Percentiles rank a stretch among this genome's conserved stretches.
Conservation (phyloP, 2,888 invertebrate genomes). For the Aphidoletes aphidimyza region DNA sequence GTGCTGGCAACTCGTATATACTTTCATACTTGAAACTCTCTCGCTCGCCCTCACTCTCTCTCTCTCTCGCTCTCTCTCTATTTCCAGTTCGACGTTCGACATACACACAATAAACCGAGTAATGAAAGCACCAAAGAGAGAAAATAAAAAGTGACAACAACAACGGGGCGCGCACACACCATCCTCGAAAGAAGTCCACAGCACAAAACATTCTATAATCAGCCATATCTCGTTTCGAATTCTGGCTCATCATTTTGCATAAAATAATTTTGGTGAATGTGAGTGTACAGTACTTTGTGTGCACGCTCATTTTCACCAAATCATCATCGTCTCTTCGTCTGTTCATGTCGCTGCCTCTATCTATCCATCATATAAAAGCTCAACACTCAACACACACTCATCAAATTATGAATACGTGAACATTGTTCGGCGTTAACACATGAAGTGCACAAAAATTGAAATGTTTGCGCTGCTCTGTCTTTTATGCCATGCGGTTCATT, state of each 20-base stretch:
- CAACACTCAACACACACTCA: background rate
- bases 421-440: constrained; percentile 4
- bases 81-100: background rate
- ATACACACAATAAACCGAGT: background rate
- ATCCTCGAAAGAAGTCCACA: constrained; percentile 6
- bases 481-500: background rate
- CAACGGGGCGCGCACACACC: too few species aligned
- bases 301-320: background rate
- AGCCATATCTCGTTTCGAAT: constrained; percentile 27
- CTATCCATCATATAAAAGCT: background rate
- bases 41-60: too few species aligned
- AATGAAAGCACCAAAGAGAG: background rate
- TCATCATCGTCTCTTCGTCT: background rate
- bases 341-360: background rate
- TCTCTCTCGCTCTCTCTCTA: too few species aligned
- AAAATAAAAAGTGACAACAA: background rate
- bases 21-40: background rate
- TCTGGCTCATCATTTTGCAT: constrained; percentile 37
- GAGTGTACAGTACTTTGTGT: constrained; percentile 13
- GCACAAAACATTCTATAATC: constrained; percentile 25
- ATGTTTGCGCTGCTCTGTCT: background rate
- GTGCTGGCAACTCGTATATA: background rate
- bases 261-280: too few species aligned
- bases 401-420: constrained; percentile 49
- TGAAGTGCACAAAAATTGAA: constrained; percentile 40